Evolutionary conservation across 1,140 invertebrate genomes (phyloP), one percentile per base, ranked within the genome.

Genomic region (Semibalanus balanoides): DNA sequence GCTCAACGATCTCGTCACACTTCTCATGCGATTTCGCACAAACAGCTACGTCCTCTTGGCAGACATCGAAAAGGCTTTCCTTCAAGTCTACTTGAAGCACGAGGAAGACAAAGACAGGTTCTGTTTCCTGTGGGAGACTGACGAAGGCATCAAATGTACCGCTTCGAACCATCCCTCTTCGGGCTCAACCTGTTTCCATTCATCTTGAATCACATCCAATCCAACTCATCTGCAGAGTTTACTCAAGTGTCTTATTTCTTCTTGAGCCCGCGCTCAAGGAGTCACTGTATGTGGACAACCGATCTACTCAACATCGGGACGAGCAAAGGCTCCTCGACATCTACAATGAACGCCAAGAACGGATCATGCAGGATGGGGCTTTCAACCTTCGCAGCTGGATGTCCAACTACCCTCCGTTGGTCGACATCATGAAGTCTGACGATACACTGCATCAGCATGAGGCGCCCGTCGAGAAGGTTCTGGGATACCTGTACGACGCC

Each of bases 11-110:
- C 73, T 77, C 31, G 43, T 69, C n/a, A 70, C 30, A 0, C 74
- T 77, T 7, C n/a, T 77, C 30, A 17, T 76, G 14, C 14, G 35
- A 22, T 69, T 77, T 22, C n/a, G 77, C 25, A 76, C 30, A 0
- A 51, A 77, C 30, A 25, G 70, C 7, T 77, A 64, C 77, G 30
- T 76, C 11, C 73, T 77, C 17, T 27, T 76, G 0, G 7, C 76
- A 0, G 77, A 77, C 69, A 77, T 77, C 19, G 27, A 31, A 30
- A 43, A 77, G 40, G 75, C 77, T 3, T 77, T 77, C 30, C n/a
- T 77, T n/a, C 76, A 78, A 71, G 31, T 77, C 25, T 72, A 71
- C 29, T 30, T 77, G n/a, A 30, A n/a, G 35, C 17, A 29, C 28
- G 77, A 69, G 28, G 27, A 27, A 1, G 77, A 77, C 69, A 64